A percentile compares a stretch with the other conserved stretches of the same genome.
These are phyloP conservation scores for Chymomyza amoena DNA, from an alignment of 2,888 invertebrate species.

Conservation along the genomic window DNA sequence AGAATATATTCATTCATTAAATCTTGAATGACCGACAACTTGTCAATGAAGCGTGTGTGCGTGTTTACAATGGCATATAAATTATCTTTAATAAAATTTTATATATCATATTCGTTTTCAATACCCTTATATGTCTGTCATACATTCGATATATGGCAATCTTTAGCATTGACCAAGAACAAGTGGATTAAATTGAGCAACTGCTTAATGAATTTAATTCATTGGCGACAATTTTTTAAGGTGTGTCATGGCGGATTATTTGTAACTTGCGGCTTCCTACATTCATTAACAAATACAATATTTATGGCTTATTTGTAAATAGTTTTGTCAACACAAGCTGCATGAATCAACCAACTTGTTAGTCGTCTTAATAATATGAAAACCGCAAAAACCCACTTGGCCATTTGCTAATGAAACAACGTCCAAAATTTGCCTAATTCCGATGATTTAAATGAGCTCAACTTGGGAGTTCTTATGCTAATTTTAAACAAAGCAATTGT, in stretches of 20 bases:
- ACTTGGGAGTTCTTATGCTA: conserved; percentile 59
- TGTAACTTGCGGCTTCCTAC: not conserved
- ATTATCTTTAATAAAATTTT: not conserved
- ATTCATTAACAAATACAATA: not conserved
- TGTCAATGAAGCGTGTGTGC: not conserved
- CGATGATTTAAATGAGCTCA: conserved; percentile 62
- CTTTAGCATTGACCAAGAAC: not conserved
- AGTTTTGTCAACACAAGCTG: not conserved
- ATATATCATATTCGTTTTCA: not conserved
- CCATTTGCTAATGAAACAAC: conserved; percentile 58
- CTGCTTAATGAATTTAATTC: not conserved
- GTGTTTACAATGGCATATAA: not conserved
- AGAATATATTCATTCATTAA: not conserved
- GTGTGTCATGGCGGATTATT: not conserved
- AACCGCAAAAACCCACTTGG: conserved; percentile 4
- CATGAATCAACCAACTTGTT: not conserved
- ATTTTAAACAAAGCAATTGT: conserved; percentile 38
- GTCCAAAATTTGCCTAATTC: conserved; percentile 71
- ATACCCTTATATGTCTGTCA: not conserved
- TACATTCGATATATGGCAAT: not conserved
- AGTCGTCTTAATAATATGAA: not conserved
- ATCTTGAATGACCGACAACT: not conserved
- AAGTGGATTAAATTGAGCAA: not conserved
- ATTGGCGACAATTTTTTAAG: not conserved
- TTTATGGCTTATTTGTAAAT: not conserved